These are phyloP conservation scores for Pseudotriccus pelzelni DNA, from an alignment of 2,797 vertebrate species.

Conservation along the genomic window DNA sequence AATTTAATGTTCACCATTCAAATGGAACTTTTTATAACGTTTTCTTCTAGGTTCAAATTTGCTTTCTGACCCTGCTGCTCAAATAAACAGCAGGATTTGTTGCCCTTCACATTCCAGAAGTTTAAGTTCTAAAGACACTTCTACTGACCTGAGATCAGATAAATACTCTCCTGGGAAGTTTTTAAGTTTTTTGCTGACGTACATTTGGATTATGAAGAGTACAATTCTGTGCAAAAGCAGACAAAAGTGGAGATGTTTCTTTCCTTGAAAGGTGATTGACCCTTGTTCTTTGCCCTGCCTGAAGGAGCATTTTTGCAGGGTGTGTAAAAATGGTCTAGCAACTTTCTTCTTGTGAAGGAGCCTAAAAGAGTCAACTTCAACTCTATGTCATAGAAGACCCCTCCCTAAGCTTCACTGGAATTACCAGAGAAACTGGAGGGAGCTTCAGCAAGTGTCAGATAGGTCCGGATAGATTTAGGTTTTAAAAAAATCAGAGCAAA, in stretches of 20 bases:
- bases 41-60: background rate
- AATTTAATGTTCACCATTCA: constrained; percentile 29
- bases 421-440: background rate
- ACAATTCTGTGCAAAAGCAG: background rate
- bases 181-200: constrained; percentile 58
- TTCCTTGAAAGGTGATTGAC: background rate
- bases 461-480: background rate
- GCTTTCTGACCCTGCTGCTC: constrained; percentile 37
- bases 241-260: background rate
- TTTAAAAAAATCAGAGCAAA: background rate
- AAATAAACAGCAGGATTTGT: constrained; percentile 47
- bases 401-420: background rate
- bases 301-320: background rate
- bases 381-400: background rate
- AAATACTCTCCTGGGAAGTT: constrained; percentile 39
- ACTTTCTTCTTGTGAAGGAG: background rate
- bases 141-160: constrained; percentile 49
- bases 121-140: constrained; percentile 44
- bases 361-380: background rate
- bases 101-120: constrained; percentile 54
- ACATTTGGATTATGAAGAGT: background rate
- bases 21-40: constrained; percentile 4
- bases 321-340: background rate
- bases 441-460: background rate
- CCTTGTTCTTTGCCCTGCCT: background rate